Evolutionary conservation across 2,113 vertebrate species (phyloP), one percentile per base, ranked within the genome.

Genomic region (Heliornis fulica): DNA sequence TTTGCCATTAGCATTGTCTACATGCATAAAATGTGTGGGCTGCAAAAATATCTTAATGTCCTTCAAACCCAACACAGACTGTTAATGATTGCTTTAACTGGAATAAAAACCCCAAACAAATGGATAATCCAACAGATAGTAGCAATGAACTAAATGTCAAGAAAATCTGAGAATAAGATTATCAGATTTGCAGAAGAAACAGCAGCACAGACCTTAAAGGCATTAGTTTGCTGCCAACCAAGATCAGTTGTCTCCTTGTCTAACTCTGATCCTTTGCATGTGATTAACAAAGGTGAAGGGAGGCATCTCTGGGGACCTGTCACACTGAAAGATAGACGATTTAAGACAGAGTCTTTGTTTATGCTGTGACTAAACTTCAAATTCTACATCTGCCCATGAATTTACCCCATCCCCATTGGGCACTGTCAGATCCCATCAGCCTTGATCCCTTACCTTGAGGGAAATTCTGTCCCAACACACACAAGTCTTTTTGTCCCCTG

Each of bases 201-300:
- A 34, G 34, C 65, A 76, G 60, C 38, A 66, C 31, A 88, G 81
- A 89, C 57, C 79, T 91, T 56, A 69, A 74, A 91, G 85, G 41
- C 4, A 10, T 83, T 51, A 46, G 5, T 56, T 40, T 84, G 78
- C 70, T 48, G 48, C 28, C 91, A 87, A 36, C 81, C 59, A 61
- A 50, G 81, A 79, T 86, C 75, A 43, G 26, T 66, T 80, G 92
- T 63, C 43, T 34, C 45, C 76, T 84, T 74, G 54, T 80, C 89
- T 81, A 48, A 83, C 71, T 71, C 64, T 11, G 23, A 66, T 34
- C 45, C 68, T 79, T 68, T 88, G 86, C 81, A 65, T 84, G 61
- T 25, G 77, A 90, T 91, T 93, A 93, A 60, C 78, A 87, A 77
- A 96, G 81, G 90, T 64, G 81, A 92, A 84, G 48, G 75, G n/a